Percentiles rank a stretch among this genome's conserved stretches.
Conservation (phyloP, 1,140 invertebrate genomes). For the Dendroctonus valens region DNA sequence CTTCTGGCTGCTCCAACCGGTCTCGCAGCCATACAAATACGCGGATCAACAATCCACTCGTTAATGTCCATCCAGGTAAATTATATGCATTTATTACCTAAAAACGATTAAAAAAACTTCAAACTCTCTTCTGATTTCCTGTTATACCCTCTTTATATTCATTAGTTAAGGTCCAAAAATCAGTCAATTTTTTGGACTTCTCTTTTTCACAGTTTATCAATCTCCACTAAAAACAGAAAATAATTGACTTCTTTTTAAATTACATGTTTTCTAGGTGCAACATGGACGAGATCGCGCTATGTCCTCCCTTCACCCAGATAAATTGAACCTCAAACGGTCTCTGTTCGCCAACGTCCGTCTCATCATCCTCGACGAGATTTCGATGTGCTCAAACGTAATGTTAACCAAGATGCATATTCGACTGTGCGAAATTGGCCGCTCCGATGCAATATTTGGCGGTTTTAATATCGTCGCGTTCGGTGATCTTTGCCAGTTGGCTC, state of each 20-base stretch:
- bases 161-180: no score
- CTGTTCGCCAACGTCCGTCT: background rate
- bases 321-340: background rate
- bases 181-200: no score
- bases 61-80: no score
- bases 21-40: background rate
- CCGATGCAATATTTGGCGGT: background rate
- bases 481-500: background rate
- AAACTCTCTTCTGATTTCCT: no score
- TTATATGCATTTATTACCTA: no score
- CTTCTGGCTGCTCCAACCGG: background rate
- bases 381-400: background rate
- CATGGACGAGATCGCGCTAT: background rate
- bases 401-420: background rate
- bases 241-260: no score
- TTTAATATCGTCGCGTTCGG: background rate
- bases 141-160: no score
- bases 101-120: no score
- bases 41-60: background rate
- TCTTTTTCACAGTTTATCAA: no score
- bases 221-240: no score
- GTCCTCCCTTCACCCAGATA: background rate
- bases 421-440: background rate
- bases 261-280: background rate
- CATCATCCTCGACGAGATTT: background rate